Base-by-base conservation (phyloP, 2,113 vertebrate genomes). In the Megaptera novaeangliae region DNA sequence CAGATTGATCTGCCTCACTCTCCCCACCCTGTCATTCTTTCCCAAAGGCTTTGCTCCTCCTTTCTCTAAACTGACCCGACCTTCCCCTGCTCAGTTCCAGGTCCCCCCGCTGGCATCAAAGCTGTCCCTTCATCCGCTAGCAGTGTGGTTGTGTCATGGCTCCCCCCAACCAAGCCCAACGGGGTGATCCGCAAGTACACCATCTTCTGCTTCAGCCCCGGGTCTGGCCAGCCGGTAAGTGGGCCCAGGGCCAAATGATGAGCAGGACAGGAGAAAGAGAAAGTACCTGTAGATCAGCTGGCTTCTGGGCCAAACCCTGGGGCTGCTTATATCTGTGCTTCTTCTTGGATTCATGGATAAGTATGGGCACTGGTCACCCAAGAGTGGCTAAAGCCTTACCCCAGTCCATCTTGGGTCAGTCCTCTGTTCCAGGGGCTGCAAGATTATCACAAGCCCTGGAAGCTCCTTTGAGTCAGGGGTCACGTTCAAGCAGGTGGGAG, bases 181-280 rank as follows among this genome's bases (percentile, higher is more conserved):
- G 99, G 99, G 86, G 99, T 99, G 96, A 99, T 99, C 98, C 99
- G 99, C 94, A 99, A 99, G 95, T 99, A 99, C 99, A 99, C 99
- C 98, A 99, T 99, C 98, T 99, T 99, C 99, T 99, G 99, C 99
- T 99, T 99, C 98, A 99, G 99, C 98, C 99, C 99, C 0, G 99
- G 99, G 66, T 99, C 99, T 14, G 99, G 99, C 59, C 99, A 99
- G 98, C 99, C 99, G 97, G 99, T 99, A 98, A 98, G 99, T 98
- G 64, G 83, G 59, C 44, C 94, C 91, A 34, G 55, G 64, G 80
- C 68, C 63, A 29, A 44, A 71, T 0, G 20, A 90, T 46, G 52
- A 49, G 27, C 18, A 36, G 84, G 71, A 74, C 44, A 78, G 44
- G 46, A 74, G 68, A 74, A 57, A 63, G 75, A 52, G 21, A 78